Conservation (phyloP, 1,140 invertebrate species). For the Lamellibrachia luymesi region DNA sequence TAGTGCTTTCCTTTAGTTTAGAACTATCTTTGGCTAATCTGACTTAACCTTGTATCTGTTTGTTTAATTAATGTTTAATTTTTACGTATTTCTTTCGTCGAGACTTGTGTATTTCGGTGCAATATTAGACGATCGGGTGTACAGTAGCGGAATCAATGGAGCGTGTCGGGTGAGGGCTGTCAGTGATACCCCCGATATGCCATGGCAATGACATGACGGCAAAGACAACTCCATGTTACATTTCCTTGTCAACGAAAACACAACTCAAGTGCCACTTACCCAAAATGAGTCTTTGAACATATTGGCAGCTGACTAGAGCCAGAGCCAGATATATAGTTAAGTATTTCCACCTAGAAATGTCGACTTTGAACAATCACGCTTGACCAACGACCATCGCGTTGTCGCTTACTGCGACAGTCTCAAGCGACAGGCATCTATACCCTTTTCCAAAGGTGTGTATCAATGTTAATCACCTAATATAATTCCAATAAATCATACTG, state of each 20-base stretch:
- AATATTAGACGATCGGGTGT: background rate
- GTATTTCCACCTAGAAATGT: slow-evolving; percentile 5
- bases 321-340: background rate
- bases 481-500: background rate
- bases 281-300: background rate
- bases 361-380: background rate
- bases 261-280: background rate
- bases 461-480: background rate
- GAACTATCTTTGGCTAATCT: background rate
- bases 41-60: background rate
- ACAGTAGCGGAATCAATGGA: background rate
- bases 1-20: too few relatives aligned
- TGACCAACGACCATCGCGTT: background rate
- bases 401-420: background rate
- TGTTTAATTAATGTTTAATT: background rate
- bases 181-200: background rate
- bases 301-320: background rate
- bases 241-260: background rate
- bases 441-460: background rate
- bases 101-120: background rate
- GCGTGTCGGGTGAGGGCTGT: background rate
- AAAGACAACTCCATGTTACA: background rate
- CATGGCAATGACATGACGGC: background rate
- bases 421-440: background rate
- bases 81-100: background rate